A percentile compares a stretch with the other conserved stretches of the same genome.
Evolutionary conservation across 2,797 vertebrate genomes (phyloP).

Genomic region (Rhinophrynus dorsalis): DNA sequence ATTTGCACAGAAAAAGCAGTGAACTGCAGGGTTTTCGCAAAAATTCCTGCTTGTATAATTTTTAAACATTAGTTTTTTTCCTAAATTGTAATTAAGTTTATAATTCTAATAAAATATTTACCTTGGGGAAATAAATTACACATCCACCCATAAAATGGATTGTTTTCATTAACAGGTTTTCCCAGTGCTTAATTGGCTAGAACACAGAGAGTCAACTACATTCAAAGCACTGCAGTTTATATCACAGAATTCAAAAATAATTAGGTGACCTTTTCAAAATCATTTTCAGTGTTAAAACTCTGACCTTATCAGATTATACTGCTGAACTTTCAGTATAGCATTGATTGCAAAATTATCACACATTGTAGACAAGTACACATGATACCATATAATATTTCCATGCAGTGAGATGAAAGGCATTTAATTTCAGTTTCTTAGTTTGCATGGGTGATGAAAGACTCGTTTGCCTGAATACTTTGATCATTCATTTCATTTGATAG

Average conservation of each 20-base stretch:
- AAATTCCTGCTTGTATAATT: conserved; percentile 9
- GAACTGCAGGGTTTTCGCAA: no score
- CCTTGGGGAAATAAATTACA: conserved; percentile 58
- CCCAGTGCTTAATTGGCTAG: conserved; percentile 58
- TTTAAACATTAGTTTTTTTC: conserved; percentile 45
- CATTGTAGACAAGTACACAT: conserved; percentile 49
- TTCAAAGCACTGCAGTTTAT: conserved; percentile 53
- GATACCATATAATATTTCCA: conserved; percentile 57
- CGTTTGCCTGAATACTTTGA: conserved; percentile 63
- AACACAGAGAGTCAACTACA: conserved; percentile 33
- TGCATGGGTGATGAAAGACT: conserved; percentile 58
- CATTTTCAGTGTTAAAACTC: conserved; percentile 51
- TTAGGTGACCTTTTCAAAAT: conserved; percentile 60
- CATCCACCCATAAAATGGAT: conserved; percentile 57
- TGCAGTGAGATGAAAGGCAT: conserved; percentile 55
- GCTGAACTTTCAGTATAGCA: conserved; percentile 52
- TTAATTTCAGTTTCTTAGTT: conserved; percentile 67
- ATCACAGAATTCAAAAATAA: conserved; percentile 56
- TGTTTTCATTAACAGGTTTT: conserved; percentile 59
- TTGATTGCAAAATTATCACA: conserved; percentile 59
- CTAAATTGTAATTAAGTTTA: conserved; percentile 19
- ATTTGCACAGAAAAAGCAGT: no score
- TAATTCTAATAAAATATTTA: conserved; percentile 57
- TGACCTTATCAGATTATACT: conserved; percentile 57
- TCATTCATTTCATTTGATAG: conserved; percentile 66